phyloP scores from a whole-genome alignment of 2,113 vertebrate species.

The Xenopus laevis region DNA sequence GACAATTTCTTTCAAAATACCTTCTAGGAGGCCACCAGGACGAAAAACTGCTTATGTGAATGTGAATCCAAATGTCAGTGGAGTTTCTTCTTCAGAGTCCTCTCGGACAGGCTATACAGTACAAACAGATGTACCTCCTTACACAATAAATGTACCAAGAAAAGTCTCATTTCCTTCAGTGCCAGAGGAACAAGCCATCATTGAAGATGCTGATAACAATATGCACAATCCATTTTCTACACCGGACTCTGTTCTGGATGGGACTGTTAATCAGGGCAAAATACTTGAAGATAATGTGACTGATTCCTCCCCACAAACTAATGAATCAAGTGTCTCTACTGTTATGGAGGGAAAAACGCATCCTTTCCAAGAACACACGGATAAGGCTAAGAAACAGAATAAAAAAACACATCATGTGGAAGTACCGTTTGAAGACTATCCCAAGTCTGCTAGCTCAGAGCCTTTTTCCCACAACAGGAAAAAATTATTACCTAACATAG shows the following conservation, averaged over 20 bases:
- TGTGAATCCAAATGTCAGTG: slow-evolving; percentile 17
- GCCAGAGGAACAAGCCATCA: neutral
- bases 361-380: neutral
- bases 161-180: neutral
- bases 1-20: slow-evolving; percentile 26
- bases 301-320: too few species aligned
- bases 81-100: neutral
- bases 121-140: slow-evolving; percentile 22
- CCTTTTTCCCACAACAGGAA: neutral
- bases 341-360: neutral
- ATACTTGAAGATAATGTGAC: too few species aligned
- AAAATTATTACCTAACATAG: neutral
- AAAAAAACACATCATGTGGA: slow-evolving; percentile 34
- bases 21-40: slow-evolving; percentile 16
- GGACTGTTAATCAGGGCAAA: neutral
- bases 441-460: neutral
- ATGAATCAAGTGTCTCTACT: neutral
- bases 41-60: neutral
- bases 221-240: too few species aligned
- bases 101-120: neutral
- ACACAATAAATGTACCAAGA: neutral
- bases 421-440: slow-evolving; percentile 25
- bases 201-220: neutral
- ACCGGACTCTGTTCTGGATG: neutral
- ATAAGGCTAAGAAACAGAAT: neutral